Percentiles rank a stretch among this genome's conserved stretches.
phyloP scores from a whole-genome alignment of 2,888 invertebrate genomes.

The Agelastica alni region DNA sequence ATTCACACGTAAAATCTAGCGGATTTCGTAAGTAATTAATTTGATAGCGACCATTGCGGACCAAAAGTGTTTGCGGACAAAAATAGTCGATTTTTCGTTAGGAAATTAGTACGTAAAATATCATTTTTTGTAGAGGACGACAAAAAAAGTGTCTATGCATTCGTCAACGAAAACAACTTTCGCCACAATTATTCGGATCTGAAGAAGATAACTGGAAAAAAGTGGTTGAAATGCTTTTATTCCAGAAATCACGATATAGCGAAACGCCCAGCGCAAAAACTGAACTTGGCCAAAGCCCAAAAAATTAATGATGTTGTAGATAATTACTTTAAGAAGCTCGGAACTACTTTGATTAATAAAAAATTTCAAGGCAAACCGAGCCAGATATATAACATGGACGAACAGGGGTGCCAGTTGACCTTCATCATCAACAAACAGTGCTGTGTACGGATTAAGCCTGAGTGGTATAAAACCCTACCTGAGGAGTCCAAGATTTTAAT shows the following conservation, averaged over 20 bases:
- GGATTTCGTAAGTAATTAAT: too few relatives aligned
- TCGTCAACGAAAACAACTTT: neutral
- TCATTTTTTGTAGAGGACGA: too few relatives aligned
- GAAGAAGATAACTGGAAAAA: too few relatives aligned
- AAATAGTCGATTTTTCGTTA: too few relatives aligned
- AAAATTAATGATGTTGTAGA: neutral
- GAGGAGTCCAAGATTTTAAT: neutral
- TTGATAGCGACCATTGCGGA: too few relatives aligned
- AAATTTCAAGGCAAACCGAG: neutral
- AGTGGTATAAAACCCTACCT: neutral
- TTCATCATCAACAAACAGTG: neutral
- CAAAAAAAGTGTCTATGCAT: neutral
- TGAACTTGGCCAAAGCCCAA: neutral
- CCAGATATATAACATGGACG: too few relatives aligned
- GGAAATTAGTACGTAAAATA: too few relatives aligned
- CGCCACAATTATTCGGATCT: neutral
- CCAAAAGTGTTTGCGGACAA: too few relatives aligned
- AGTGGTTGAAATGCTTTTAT: neutral
- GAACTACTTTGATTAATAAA: neutral
- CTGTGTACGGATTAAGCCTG: neutral
- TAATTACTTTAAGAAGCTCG: neutral
- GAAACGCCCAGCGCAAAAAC: neutral
- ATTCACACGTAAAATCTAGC: too few relatives aligned
- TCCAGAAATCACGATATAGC: neutral
- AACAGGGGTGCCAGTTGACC: too few relatives aligned